Base-by-base conservation (phyloP, 2,797 vertebrate genomes). In the Scarus forsteni region DNA sequence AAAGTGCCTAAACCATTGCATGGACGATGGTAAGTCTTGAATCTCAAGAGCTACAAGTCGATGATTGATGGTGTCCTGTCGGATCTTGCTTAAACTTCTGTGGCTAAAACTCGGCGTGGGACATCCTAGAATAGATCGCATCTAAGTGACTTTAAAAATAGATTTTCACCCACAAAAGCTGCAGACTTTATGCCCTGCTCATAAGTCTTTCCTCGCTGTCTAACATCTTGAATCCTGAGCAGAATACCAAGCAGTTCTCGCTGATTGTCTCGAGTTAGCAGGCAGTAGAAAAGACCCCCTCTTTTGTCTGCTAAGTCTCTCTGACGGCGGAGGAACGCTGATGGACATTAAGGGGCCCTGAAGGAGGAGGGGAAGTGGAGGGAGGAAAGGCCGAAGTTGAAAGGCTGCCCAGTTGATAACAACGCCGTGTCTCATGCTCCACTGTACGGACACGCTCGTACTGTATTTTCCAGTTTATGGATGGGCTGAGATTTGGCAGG, bases 191-290 rank as follows among this genome's bases (percentile, higher is more conserved):
- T 70, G 13, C 34, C 7, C 45, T 18, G 14, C 46, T 45, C 42
- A 18, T 35, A 64, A 64, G 45, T 65, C 13, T 66, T 63, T 36
- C 58, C 66, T 73, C 6, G 8, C 59, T 73, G 64, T 75, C 79
- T 75, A 76, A 35, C 78, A 76, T 51, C 16, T 27, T 12, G 46
- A 27, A 35, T 40, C 80, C 73, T 72, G 85, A 87, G 70, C 73
- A 48, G 89, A 88, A 91, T 89, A 82, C 66, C 73, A 89, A 92
- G 88, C 85, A 78, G 65, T 27, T 18, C 44, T 39, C 35, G 58
- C 35, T 18, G 58, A 83, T 83, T 84, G 84, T 90, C 56, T 68
- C 15, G 70, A 70, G 67, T 66, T 73, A 75, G 71, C 67, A 60
- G 60, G 59, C 75, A 50, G 66, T 83, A 85, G 73, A 86, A 89